A percentile compares a stretch with the other conserved stretches of the same genome.
Conservation (phyloP, 2,888 invertebrate species). For the Formica aserva region DNA sequence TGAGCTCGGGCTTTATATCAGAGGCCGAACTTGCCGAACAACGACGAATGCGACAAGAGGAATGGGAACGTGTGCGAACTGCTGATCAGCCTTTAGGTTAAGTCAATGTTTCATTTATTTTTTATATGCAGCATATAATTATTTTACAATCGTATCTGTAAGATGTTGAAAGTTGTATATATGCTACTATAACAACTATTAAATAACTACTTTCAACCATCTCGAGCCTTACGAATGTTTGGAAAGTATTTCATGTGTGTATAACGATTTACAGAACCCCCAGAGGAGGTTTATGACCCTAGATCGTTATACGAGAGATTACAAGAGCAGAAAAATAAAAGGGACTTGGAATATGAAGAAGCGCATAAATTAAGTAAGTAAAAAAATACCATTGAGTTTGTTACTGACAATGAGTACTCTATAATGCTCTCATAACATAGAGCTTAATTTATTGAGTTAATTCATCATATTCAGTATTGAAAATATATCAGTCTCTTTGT, state of each 20-base stretch:
- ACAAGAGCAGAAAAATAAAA: conserved; percentile 96
- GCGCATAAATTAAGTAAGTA: conserved; percentile 96
- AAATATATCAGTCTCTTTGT: neutral
- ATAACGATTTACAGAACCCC: conserved; percentile 90
- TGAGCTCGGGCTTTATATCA: conserved; percentile 97
- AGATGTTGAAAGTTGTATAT: neutral
- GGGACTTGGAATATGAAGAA: conserved; percentile 97
- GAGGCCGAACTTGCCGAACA: conserved; percentile 95
- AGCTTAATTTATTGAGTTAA: neutral
- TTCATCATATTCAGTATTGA: conserved; percentile 18
- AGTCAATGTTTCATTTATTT: neutral
- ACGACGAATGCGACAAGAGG: conserved; percentile 94
- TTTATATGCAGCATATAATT: neutral
- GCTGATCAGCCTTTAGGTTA: conserved; percentile 96
- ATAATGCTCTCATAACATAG: neutral
- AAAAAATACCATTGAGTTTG: conserved; percentile 13
- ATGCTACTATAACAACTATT: neutral
- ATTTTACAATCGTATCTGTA: neutral
- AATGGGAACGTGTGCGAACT: conserved; percentile 98
- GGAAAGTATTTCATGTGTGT: conserved; percentile 52
- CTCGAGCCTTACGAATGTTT: neutral
- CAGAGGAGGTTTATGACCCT: conserved; percentile 94
- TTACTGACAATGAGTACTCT: neutral
- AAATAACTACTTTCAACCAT: neutral
- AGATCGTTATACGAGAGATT: conserved; percentile 96